Evolutionary conservation across 2,888 invertebrate species (phyloP), one percentile per base, ranked within the genome.

Genomic region (Napeogenes sylphis): DNA sequence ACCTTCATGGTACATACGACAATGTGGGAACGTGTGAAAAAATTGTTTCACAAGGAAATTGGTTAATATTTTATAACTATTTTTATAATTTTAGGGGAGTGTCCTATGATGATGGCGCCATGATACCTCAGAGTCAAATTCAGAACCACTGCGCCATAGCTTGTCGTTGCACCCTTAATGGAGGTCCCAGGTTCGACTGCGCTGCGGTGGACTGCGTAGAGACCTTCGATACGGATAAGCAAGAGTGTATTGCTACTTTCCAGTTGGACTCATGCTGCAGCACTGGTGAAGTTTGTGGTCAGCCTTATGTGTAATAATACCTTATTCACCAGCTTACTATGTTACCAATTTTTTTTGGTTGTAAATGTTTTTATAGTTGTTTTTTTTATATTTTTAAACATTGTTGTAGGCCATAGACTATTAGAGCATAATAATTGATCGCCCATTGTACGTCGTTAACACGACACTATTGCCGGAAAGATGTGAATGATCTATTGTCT

Each of bases 181-280:
- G 74, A 0, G 77, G 73, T 56, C 82, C 88, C 0, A 71, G 69
- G 59, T 87, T 90, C 76, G 81, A 81, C 63, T 90, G 90, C 74
- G 90, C 89, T 0, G 83, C 82, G 1, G 85, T 90, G 0, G 90
- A 90, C 77, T 90, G 90, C 68, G 83, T 87, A 14, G 83, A 87
- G 67, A 75, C 70, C 32, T 85, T 84, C 76, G 79, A 85, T 67
- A 68, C 70, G 1, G 88, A 89, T 59, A 67, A 77, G 53, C 72
- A 81, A 72, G 79, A 86, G 71, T 90, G 90, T 71, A 77, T 89
- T 47, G 70, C 70, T 45, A 87, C 84, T 0, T 87, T 75, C 55
- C 83, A 87, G 46, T 64, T 87, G 59, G 85, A 85, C 67, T 80
- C 84, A 2, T 90, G 89, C 67, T 90, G 90, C 70, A 84, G 80